These are phyloP conservation scores for Pitangus sulphuratus DNA, from an alignment of 2,797 vertebrate species.

Conservation along the genomic window DNA sequence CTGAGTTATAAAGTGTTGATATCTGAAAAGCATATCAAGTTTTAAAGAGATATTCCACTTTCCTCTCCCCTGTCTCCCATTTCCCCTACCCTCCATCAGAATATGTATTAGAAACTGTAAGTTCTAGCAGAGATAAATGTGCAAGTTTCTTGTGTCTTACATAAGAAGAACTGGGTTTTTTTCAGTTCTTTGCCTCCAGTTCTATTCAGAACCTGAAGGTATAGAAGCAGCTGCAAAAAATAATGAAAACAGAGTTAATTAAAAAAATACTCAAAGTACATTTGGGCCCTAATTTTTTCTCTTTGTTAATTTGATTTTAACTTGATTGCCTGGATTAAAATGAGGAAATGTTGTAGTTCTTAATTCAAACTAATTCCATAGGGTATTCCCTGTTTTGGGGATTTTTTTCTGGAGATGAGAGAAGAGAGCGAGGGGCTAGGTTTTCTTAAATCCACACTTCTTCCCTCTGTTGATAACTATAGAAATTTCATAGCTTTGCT, in stretches of 20 bases:
- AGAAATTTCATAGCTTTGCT: not conserved
- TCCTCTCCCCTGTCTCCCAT: not conserved
- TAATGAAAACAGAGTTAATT: constrained; percentile 23
- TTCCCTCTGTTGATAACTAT: not conserved
- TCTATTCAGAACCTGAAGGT: constrained; percentile 13
- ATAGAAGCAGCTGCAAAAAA: constrained; percentile 23
- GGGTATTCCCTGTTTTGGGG: not conserved
- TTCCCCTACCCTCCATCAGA: not conserved
- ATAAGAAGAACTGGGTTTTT: rapidly evolving
- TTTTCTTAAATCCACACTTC: not conserved
- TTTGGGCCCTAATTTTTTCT: constrained; percentile 6
- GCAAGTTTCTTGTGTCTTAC: rapidly evolving
- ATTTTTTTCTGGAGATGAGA: not conserved
- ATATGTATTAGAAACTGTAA: not conserved
- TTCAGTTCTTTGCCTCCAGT: not conserved
- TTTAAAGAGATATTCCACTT: not conserved
- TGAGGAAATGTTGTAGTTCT: not conserved
- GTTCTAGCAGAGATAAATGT: not conserved
- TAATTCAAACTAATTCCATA: constrained; percentile 5
- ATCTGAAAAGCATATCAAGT: not conserved
- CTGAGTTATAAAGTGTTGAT: not conserved
- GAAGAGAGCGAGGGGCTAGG: not conserved
- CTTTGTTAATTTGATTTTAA: constrained; percentile 39
- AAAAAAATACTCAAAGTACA: constrained; percentile 17
- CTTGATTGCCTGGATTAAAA: constrained; percentile 17